Conservation (phyloP, 2,888 invertebrate species). For the Mayetiola destructor region DNA sequence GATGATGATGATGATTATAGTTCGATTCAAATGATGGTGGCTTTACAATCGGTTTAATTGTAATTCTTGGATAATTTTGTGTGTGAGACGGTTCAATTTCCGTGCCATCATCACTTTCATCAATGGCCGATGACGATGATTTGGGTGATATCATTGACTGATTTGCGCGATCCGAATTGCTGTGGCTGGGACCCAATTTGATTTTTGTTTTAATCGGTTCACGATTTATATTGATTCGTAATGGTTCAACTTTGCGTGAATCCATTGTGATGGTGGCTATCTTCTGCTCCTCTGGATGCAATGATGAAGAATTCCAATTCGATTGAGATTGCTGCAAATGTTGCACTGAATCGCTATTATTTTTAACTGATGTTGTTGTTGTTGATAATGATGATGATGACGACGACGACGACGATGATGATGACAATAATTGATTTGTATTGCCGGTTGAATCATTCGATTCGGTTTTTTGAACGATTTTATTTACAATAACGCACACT, state of each 20-base stretch:
- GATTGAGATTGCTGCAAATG: neutral
- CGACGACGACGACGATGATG: too few species aligned
- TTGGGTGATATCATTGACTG: neutral
- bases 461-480: neutral
- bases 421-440: neutral
- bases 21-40: conserved; percentile 17
- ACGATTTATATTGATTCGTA: conserved; percentile 32
- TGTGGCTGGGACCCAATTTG: conserved; percentile 14
- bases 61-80: conserved; percentile 23
- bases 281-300: neutral
- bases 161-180: neutral
- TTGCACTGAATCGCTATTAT: too few species aligned
- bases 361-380: too few species aligned
- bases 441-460: neutral
- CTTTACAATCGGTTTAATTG: conserved; percentile 28
- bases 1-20: neutral
- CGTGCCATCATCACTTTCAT: neutral
- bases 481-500: neutral
- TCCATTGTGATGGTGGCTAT: conserved; percentile 10
- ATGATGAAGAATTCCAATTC: neutral
- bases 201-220: conserved; percentile 20
- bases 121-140: neutral
- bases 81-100: neutral
- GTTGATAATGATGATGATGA: too few species aligned
- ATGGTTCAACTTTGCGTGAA: conserved; percentile 31